Conservation (phyloP, 1,140 invertebrate species). For the Neodiprion fabricii region DNA sequence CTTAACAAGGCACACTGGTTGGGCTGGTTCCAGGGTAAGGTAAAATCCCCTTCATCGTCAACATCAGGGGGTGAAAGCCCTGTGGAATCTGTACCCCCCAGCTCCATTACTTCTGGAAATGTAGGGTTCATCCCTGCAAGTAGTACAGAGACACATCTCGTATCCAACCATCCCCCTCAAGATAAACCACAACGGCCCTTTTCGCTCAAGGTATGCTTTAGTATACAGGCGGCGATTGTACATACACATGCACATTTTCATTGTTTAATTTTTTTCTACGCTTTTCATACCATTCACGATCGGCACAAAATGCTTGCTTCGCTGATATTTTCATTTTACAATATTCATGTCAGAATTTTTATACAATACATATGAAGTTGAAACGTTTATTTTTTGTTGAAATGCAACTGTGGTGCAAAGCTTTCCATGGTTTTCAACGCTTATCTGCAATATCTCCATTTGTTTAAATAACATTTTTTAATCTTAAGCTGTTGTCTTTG, state of each 20-base stretch:
- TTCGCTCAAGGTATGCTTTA: slow-evolving; percentile 67
- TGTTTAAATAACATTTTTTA: too few species aligned
- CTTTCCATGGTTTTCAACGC: too few species aligned
- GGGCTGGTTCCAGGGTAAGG: slow-evolving; percentile 70
- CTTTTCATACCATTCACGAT: neutral
- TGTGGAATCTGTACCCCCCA: slow-evolving; percentile 60
- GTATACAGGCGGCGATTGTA: slow-evolving; percentile 10
- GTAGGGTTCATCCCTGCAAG: slow-evolving; percentile 49
- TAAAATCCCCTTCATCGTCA: slow-evolving; percentile 68
- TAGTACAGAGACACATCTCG: slow-evolving; percentile 48
- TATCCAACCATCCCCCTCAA: slow-evolving; percentile 55
- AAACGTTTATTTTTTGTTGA: too few species aligned
- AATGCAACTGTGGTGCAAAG: too few species aligned
- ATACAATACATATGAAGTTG: too few species aligned
- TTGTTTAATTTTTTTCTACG: neutral
- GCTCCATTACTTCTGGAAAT: slow-evolving; percentile 55
- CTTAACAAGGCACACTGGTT: slow-evolving; percentile 61
- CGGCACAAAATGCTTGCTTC: neutral
- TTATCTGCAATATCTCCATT: too few species aligned
- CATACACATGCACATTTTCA: neutral
- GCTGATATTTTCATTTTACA: neutral
- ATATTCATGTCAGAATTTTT: too few species aligned
- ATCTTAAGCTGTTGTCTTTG: too few species aligned
- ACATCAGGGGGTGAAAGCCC: slow-evolving; percentile 62
- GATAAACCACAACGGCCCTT: slow-evolving; percentile 70